Conservation (phyloP, 2,797 vertebrate species). For the Orientallactaga sibirica region DNA sequence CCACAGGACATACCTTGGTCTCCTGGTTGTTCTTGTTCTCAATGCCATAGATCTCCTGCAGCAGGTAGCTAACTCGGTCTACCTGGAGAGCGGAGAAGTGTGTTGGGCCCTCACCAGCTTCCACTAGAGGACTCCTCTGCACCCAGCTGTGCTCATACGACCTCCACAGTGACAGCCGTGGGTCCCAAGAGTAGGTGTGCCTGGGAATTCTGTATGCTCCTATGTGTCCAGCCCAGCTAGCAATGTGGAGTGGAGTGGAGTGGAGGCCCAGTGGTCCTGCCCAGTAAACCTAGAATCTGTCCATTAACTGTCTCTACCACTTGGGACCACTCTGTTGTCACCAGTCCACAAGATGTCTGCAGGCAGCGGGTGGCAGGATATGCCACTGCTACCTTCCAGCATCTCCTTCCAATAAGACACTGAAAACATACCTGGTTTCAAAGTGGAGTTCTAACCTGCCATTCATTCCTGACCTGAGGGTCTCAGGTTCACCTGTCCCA, state of each 20-base stretch:
- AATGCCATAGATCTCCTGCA: slow-evolving; percentile 99
- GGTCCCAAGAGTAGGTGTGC: not conserved
- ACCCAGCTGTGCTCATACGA: not conserved
- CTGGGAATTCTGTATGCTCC: not conserved
- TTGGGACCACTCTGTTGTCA: not conserved
- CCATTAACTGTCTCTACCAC: not conserved
- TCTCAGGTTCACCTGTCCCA: not conserved
- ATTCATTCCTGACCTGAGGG: not conserved
- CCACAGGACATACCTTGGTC: slow-evolving; percentile 92
- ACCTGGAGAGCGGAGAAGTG: slow-evolving; percentile 89
- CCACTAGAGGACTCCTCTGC: not conserved
- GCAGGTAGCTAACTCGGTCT: slow-evolving; percentile 98
- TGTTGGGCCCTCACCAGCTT: not conserved
- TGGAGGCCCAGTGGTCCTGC: not conserved
- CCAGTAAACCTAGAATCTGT: not conserved
- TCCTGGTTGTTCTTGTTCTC: slow-evolving; percentile 99
- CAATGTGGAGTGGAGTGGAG: not conserved
- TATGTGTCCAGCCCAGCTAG: not conserved
- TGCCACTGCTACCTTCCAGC: not conserved
- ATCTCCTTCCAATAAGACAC: not conserved
- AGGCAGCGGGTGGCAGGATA: not conserved
- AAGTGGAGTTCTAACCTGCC: not conserved
- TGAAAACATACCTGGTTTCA: not conserved
- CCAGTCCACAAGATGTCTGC: not conserved
- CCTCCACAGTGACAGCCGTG: not conserved